Conservation (phyloP, 2,113 vertebrate species). For the Sylvietta virens region DNA sequence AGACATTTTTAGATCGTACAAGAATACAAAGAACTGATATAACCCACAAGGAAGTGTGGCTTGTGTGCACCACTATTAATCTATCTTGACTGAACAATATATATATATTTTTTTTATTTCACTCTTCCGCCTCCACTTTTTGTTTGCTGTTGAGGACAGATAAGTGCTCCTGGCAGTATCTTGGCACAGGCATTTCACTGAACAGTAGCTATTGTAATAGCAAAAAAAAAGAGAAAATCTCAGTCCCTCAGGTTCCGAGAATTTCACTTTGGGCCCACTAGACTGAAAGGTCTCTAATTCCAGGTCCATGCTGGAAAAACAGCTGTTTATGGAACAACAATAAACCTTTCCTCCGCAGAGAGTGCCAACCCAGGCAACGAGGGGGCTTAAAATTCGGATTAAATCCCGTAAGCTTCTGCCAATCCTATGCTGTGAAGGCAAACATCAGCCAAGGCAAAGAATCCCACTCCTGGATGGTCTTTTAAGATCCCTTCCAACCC, state of each 20-base stretch:
- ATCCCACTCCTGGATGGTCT: not conserved
- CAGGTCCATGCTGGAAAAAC: not conserved
- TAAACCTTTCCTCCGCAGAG: not conserved
- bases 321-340: not conserved
- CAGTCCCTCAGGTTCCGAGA: not conserved
- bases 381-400: not conserved
- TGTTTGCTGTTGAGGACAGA: slow-evolving; percentile 2
- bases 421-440: not conserved
- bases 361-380: not conserved
- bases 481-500: not conserved
- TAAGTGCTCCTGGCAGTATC: slow-evolving; percentile 2
- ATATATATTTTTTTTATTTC: not conserved
- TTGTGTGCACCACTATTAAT: slow-evolving; percentile 16
- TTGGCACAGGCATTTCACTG: not conserved
- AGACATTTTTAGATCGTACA: slow-evolving; percentile 4
- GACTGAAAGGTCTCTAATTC: not conserved
- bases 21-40: slow-evolving; percentile 30
- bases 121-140: not conserved
- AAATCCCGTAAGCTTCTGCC: not conserved
- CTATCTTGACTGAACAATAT: slow-evolving; percentile 10
- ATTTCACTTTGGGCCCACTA: not conserved
- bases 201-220: not conserved
- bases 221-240: not conserved
- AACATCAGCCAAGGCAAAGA: not conserved
- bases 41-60: slow-evolving; percentile 3